These are phyloP conservation scores for Cuculus canorus DNA, from an alignment of 2,797 vertebrate species.

Conservation along the genomic window DNA sequence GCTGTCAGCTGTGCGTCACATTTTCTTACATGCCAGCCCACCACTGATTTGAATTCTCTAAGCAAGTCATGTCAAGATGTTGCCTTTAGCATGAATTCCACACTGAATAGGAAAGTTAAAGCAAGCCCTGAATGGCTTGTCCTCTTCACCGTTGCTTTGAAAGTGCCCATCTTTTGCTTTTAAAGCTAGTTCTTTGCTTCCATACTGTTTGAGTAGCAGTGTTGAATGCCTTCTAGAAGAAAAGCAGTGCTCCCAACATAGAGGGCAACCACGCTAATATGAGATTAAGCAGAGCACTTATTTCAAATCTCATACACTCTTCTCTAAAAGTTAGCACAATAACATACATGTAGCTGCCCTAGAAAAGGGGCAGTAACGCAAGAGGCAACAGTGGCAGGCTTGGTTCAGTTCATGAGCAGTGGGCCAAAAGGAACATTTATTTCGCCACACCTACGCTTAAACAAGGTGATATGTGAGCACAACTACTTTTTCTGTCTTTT, in stretches of 20 bases:
- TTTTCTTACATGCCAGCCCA: not conserved
- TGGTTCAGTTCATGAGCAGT: not conserved
- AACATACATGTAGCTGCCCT: not conserved
- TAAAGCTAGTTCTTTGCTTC: not conserved
- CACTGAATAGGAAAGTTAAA: not conserved
- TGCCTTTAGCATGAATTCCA: not conserved
- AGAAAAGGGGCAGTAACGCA: not conserved
- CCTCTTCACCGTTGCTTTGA: not conserved
- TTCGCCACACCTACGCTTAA: not conserved
- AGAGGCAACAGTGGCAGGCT: not conserved
- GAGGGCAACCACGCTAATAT: accelerated
- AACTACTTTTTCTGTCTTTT: not conserved
- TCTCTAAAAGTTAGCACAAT: not conserved
- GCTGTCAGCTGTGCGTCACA: accelerated
- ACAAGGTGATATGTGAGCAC: not conserved
- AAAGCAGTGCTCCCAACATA: not conserved
- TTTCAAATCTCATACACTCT: not conserved
- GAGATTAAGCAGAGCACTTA: not conserved
- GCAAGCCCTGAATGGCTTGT: not conserved
- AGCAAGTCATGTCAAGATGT: not conserved
- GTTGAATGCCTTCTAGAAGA: not conserved
- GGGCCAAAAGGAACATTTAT: not conserved
- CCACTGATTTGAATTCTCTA: not conserved
- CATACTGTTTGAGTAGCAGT: not conserved
- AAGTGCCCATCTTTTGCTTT: not conserved